A percentile compares a stretch with the other conserved stretches of the same genome.
Evolutionary conservation across 2,113 vertebrate species (phyloP).

Genomic region (Periophthalmodon schlosseri): DNA sequence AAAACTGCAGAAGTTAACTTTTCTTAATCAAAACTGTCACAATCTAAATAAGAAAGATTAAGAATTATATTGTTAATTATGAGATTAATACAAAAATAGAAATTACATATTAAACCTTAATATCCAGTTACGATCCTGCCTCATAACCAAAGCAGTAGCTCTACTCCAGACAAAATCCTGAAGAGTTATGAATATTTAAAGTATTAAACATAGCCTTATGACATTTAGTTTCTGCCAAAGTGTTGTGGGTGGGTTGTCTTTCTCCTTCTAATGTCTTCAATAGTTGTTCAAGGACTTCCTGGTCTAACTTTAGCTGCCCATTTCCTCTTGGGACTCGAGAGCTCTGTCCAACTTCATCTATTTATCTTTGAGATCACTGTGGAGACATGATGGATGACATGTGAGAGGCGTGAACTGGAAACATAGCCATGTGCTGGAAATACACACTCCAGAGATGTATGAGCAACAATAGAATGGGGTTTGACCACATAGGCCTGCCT

Average conservation of each 20-base stretch:
- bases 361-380: conserved; percentile 23
- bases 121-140: neutral
- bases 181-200: too few species aligned
- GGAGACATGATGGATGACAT: conserved; percentile 21
- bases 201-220: neutral
- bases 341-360: conserved; percentile 4
- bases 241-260: neutral
- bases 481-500: neutral
- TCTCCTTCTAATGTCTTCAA: conserved; percentile 3
- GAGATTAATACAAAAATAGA: too few species aligned
- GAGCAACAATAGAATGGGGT: conserved; percentile 1
- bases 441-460: neutral
- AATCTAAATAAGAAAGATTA: too few species aligned
- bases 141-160: neutral
- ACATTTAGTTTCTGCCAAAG: neutral
- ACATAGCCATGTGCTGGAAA: conserved; percentile 10
- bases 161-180: neutral
- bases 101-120: too few species aligned
- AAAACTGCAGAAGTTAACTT: neutral
- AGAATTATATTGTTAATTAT: too few species aligned
- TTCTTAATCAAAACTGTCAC: too few species aligned
- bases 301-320: neutral
- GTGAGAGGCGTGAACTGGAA: conserved; percentile 23
- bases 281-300: conserved; percentile 4
- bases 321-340: neutral